Evolutionary conservation across 2,113 vertebrate genomes (phyloP).

Genomic region (Rutilus rutilus): DNA sequence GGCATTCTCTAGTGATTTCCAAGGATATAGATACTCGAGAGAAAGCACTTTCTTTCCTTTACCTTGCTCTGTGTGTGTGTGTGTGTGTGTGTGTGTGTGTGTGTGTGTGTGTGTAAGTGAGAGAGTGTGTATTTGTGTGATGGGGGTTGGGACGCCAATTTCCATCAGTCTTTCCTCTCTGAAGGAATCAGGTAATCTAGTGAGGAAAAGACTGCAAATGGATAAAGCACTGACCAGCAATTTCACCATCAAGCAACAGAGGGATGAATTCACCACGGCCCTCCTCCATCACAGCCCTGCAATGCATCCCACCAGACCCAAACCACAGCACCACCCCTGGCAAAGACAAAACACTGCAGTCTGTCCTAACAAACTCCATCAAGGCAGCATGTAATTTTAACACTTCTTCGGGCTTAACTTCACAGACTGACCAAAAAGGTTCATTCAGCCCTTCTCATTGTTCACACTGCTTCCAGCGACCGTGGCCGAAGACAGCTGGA

Average conservation of each 20-base stretch:
- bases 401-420: constrained; percentile 90
- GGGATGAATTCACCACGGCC: constrained; percentile 49
- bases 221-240: constrained; percentile 41
- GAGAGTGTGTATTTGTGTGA: constrained; percentile 18
- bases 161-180: constrained; percentile 51
- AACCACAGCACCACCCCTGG: constrained; percentile 75
- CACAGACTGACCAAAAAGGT: constrained; percentile 82
- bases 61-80: background rate
- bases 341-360: constrained; percentile 68
- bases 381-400: constrained; percentile 90
- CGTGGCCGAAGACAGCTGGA: background rate
- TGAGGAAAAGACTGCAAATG: constrained; percentile 53
- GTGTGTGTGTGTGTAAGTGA: background rate
- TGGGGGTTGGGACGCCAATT: constrained; percentile 45
- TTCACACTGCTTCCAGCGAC: constrained; percentile 12
- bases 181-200: constrained; percentile 49
- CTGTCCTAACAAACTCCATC: constrained; percentile 74
- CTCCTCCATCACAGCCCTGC: constrained; percentile 23
- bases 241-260: constrained; percentile 51
- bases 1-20: constrained; percentile 8
- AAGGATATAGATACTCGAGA: background rate
- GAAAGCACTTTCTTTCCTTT: constrained; percentile 8
- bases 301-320: constrained; percentile 1
- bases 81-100: too few species aligned
- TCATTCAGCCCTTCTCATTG: constrained; percentile 52